Evolutionary conservation across 2,113 vertebrate genomes (phyloP).

Genomic region (Coptodon rendalli): DNA sequence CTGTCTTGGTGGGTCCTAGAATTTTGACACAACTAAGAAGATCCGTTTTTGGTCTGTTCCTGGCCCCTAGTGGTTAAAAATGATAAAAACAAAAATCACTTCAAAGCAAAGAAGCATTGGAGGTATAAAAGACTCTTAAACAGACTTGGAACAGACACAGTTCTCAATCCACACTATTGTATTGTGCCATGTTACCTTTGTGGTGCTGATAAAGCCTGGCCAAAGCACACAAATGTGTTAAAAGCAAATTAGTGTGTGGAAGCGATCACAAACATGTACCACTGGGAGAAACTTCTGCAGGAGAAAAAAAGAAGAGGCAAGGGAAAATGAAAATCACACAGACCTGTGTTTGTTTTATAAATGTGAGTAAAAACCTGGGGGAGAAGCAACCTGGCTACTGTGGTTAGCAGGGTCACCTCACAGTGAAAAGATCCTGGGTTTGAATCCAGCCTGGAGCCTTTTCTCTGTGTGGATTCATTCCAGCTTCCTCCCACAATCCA

Average conservation of each 20-base stretch:
- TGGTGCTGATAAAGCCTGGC: background rate
- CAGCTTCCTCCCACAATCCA: background rate
- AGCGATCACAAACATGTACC: background rate
- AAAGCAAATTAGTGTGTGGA: background rate
- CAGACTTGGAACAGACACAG: background rate
- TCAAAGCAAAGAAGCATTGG: fast-evolving
- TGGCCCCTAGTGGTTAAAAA: background rate
- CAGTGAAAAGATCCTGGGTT: background rate
- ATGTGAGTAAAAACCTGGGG: fast-evolving
- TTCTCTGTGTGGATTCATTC: background rate
- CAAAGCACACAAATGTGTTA: fast-evolving
- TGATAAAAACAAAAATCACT: background rate
- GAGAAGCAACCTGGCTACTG: fast-evolving
- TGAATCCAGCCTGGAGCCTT: background rate
- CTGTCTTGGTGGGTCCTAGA: background rate
- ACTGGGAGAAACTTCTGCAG: background rate
- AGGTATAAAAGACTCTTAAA: background rate
- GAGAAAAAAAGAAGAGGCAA: background rate
- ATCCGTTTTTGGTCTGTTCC: background rate
- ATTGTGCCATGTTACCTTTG: fast-evolving
- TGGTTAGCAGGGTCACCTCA: background rate
- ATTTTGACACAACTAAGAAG: background rate
- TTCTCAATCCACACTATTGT: background rate
- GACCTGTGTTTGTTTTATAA: background rate
- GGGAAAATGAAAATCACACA: background rate